Conservation (phyloP, 1,140 invertebrate species). For the Calycopis cecrops region DNA sequence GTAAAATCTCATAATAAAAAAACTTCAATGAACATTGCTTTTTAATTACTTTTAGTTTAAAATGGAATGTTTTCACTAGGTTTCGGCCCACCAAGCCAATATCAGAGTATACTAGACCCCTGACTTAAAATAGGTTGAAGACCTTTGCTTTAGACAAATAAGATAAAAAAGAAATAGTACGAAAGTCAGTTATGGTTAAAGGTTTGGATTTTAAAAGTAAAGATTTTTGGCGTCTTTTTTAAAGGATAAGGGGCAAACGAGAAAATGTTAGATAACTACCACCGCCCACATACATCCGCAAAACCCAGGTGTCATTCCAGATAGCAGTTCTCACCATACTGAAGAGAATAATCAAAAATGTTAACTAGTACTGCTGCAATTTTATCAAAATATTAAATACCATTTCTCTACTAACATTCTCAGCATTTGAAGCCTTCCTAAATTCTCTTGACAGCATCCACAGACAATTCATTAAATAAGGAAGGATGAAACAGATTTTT, state of each 20-base stretch:
- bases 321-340: not conserved
- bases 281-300: too few relatives aligned
- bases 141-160: not conserved
- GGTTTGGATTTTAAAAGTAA: slow-evolving; percentile 16
- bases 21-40: too few relatives aligned
- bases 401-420: slow-evolving; percentile 14
- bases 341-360: slow-evolving; percentile 15
- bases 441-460: slow-evolving; percentile 12
- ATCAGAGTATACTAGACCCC: too few relatives aligned
- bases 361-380: slow-evolving; percentile 7
- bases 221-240: too few relatives aligned
- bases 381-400: slow-evolving; percentile 10
- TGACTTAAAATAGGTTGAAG: too few relatives aligned
- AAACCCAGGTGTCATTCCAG: slow-evolving; percentile 14
- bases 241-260: too few relatives aligned
- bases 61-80: too few relatives aligned
- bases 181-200: not conserved
- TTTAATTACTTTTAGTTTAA: too few relatives aligned
- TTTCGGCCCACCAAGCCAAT: too few relatives aligned
- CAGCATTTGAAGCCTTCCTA: slow-evolving; percentile 13
- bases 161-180: not conserved
- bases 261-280: too few relatives aligned
- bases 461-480: not conserved
- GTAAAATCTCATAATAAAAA: too few relatives aligned
- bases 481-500: slow-evolving; percentile 6